Base-by-base conservation (phyloP, 1,140 invertebrate genomes). In the Anthonomus grandis region DNA sequence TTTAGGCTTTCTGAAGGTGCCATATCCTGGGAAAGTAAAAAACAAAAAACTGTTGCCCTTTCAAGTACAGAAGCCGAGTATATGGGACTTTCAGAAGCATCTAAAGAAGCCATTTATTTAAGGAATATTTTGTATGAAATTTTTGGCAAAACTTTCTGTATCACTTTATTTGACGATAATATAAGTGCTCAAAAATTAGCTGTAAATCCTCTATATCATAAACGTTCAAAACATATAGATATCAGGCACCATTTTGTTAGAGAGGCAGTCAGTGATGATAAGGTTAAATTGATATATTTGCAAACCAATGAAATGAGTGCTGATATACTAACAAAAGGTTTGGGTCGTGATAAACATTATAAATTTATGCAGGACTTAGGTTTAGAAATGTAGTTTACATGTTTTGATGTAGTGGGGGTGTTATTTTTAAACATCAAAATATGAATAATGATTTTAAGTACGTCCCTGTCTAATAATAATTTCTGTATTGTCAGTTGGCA, bases 201-300 rank as follows among this genome's bases (percentile, higher is more conserved):
- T 1, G 1, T 24, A 19, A 77, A 76, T 63, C 68, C 68, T 8
- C 65, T 73, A 19, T 66, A 60, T 36, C 67, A 74, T 44, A 45
- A 57, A 23, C 58, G 70, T 23, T 70, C 69, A 0, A 77, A 78
- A 48, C 75, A 76, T 49, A 76, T 77, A 19, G 70, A 75, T 51
- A 64, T 74, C 5, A 55, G 62, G 6, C 63, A 72, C 49, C 70
- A 75, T 64, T 74, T 69, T 47, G 61, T 71, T 4, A 21, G 69
- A 12, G 50, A 69, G 18, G 19, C 19, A 22, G 34, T 63, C 10
- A 15, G 8, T 23, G 13, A 50, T 3, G 39, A 57, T 6, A 15
- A 9, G 48, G 41, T 71, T 8, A 18, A 42, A 53, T 12, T 72
- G 25, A 34, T 49, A 22, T 68, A 70, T 57, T 18, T 60, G 37